Conservation (phyloP, 2,113 vertebrate genomes). For the Tor tambroides region DNA sequence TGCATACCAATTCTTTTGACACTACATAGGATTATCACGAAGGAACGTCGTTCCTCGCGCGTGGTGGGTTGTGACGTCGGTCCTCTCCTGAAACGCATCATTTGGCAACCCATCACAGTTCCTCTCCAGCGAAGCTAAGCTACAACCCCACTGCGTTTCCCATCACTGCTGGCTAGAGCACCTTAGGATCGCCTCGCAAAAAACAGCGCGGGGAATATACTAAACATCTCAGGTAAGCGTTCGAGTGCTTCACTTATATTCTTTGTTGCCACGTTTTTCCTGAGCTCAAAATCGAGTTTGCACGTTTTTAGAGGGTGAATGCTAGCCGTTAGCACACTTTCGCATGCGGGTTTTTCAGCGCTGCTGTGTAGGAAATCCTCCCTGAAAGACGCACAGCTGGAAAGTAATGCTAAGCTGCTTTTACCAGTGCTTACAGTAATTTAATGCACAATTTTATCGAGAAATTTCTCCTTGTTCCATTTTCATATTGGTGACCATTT, state of each 20-base stretch:
- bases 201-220: background rate
- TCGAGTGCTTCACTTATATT: background rate
- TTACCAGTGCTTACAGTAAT: background rate
- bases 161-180: background rate
- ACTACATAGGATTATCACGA: background rate
- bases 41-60: background rate
- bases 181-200: background rate
- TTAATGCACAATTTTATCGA: background rate
- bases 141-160: constrained; percentile 28
- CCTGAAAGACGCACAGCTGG: background rate
- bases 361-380: constrained; percentile 2
- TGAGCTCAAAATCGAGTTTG: background rate
- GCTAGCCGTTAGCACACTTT: constrained; percentile 49
- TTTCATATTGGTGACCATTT: background rate
- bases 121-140: constrained; percentile 37
- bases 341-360: constrained; percentile 7
- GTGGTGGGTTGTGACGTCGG: constrained; percentile 36
- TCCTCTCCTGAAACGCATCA: constrained; percentile 19
- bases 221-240: constrained; percentile 28
- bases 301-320: constrained; percentile 15
- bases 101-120: constrained; percentile 54
- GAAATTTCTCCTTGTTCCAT: background rate
- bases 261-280: background rate
- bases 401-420: background rate
- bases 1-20: background rate